phyloP scores from a whole-genome alignment of 2,888 invertebrate genomes.

The Agriotes lineatus region DNA sequence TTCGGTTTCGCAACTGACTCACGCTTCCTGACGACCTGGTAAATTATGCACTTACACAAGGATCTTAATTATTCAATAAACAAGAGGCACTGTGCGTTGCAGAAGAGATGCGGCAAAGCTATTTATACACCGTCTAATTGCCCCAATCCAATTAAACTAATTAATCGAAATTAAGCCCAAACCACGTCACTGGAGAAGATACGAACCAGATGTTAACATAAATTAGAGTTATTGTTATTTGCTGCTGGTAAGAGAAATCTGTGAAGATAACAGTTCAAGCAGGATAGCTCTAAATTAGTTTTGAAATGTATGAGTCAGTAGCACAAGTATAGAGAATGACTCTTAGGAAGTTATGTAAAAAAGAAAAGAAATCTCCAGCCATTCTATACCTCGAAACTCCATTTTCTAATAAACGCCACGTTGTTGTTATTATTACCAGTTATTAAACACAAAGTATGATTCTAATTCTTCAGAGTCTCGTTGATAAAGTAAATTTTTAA shows the following conservation, averaged over 20 bases:
- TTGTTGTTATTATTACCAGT: no score
- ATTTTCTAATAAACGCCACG: no score
- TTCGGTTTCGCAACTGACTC: slow-evolving; percentile 27
- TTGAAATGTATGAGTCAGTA: background rate
- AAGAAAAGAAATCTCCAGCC: no score
- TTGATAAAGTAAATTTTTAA: no score
- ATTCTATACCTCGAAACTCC: no score
- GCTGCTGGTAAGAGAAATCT: slow-evolving; percentile 3
- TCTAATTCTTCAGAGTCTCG: no score
- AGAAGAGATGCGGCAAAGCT: slow-evolving; percentile 6
- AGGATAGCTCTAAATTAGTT: slow-evolving; percentile 6
- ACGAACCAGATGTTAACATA: slow-evolving; percentile 13
- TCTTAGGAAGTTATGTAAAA: no score
- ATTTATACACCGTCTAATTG: background rate
- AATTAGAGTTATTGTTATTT: slow-evolving; percentile 4
- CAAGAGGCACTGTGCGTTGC: slow-evolving; percentile 3
- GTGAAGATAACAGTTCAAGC: slow-evolving; percentile 3
- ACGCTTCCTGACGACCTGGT: slow-evolving; percentile 30
- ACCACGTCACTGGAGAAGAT: slow-evolving; percentile 12
- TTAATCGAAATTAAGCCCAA: slow-evolving; percentile 15
- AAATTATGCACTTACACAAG: slow-evolving; percentile 24
- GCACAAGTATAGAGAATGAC: no score
- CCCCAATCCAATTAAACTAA: background rate
- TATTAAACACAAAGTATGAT: no score
- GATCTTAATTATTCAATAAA: background rate